Evolutionary conservation across 2,113 vertebrate species (phyloP).

Genomic region (Sturnira hondurensis): DNA sequence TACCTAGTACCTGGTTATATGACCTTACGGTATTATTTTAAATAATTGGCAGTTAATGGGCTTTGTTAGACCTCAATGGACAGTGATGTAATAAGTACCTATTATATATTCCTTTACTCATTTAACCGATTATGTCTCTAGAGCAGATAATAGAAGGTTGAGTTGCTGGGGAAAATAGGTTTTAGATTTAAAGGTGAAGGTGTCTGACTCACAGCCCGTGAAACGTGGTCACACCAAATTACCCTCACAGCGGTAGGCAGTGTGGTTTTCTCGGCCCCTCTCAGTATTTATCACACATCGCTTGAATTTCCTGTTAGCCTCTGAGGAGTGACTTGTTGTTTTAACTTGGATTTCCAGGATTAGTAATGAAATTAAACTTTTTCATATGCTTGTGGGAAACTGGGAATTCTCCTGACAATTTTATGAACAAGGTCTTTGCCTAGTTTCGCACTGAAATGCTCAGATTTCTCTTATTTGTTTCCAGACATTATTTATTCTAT

Average conservation of each 20-base stretch:
- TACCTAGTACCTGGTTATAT: neutral
- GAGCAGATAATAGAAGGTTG: neutral
- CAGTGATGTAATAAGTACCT: neutral
- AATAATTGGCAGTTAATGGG: neutral
- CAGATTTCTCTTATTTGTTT: neutral
- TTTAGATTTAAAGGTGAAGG: slow-evolving; percentile 13
- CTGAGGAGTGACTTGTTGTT: neutral
- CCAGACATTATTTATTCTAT: neutral
- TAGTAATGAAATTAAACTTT: slow-evolving; percentile 4
- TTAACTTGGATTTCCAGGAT: neutral
- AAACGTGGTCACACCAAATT: neutral
- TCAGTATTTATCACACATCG: neutral
- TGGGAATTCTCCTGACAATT: neutral
- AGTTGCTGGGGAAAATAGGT: neutral
- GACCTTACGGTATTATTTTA: neutral
- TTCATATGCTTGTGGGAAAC: neutral
- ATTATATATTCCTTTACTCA: neutral
- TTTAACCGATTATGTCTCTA: neutral
- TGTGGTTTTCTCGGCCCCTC: neutral
- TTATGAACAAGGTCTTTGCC: neutral
- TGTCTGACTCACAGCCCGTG: neutral
- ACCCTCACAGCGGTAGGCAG: neutral
- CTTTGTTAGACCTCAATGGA: neutral
- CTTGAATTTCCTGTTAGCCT: neutral
- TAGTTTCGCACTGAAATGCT: neutral